A percentile compares a stretch with the other conserved stretches of the same genome.
phyloP scores from a whole-genome alignment of 1,140 invertebrate species.

The fruit fly (Drosophila melanogaster) region DNA sequence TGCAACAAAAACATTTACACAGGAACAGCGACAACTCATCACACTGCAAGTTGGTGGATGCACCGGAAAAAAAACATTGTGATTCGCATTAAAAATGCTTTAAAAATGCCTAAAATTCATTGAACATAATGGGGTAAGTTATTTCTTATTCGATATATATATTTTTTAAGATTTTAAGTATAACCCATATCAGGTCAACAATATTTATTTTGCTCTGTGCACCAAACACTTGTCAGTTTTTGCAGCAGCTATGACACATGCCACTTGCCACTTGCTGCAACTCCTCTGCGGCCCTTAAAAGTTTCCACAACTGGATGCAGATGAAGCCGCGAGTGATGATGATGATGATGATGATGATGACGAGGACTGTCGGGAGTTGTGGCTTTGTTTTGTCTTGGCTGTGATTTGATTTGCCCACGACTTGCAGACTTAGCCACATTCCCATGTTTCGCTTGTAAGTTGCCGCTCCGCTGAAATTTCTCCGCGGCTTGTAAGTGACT shows the following conservation, averaged over 20 bases:
- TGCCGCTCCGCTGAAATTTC: conserved; percentile 46
- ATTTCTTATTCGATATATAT: no score
- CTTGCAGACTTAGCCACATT: conserved; percentile 69
- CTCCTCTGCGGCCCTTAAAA: conserved; percentile 52
- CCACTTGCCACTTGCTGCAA: conserved; percentile 37
- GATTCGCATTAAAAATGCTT: no score
- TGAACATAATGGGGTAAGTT: no score
- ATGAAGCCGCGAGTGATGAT: conserved; percentile 43
- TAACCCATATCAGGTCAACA: no score
- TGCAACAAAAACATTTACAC: conserved; percentile 35
- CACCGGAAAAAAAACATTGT: background rate
- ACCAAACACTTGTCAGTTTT: conserved; percentile 36
- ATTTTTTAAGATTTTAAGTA: no score
- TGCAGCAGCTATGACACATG: conserved; percentile 47
- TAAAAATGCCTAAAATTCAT: no score
- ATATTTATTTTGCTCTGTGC: conserved; percentile 3
- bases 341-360: conserved; percentile 30
- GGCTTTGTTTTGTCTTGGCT: conserved; percentile 50
- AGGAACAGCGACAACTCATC: conserved; percentile 18
- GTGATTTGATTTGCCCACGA: conserved; percentile 66
- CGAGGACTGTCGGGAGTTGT: conserved; percentile 25
- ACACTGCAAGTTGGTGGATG: background rate
- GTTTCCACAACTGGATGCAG: conserved; percentile 54
- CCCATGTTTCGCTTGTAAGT: conserved; percentile 49
- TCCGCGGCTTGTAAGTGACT: conserved; percentile 64